phyloP scores from a whole-genome alignment of 2,113 vertebrate species.

The Callocephalon fimbriatum region DNA sequence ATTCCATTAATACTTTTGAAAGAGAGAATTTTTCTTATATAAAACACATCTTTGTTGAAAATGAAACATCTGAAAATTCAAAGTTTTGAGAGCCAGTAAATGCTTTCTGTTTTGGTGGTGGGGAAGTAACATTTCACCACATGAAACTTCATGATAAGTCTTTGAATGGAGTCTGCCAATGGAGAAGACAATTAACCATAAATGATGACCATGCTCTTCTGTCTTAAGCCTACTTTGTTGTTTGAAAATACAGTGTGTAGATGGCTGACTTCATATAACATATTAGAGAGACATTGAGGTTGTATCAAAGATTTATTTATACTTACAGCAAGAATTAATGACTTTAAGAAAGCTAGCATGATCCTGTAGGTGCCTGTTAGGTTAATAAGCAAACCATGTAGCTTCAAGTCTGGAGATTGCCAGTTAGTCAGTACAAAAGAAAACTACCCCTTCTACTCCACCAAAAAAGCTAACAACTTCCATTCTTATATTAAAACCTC shows the following conservation, averaged over 20 bases:
- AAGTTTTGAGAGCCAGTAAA: not conserved
- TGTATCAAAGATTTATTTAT: not conserved
- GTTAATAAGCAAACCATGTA: not conserved
- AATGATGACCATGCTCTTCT: not conserved
- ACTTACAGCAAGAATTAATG: not conserved
- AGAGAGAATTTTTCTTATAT: not conserved
- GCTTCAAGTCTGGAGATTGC: not conserved
- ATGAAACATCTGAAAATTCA: not conserved
- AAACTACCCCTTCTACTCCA: not conserved
- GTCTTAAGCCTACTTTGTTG: not conserved
- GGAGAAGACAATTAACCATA: not conserved
- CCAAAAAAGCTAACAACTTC: not conserved
- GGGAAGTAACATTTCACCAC: not conserved
- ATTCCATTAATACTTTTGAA: not conserved
- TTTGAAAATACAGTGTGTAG: not conserved
- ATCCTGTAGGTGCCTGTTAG: not conserved
- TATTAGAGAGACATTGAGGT: not conserved
- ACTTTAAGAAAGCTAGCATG: not conserved
- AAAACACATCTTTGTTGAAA: not conserved
- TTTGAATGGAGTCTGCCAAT: not conserved
- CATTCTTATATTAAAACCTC: not conserved
- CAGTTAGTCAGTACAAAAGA: not conserved
- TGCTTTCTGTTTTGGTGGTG: not conserved
- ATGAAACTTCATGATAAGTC: not conserved
- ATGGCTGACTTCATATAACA: not conserved